Conservation (phyloP, 2,797 vertebrate genomes). For the Heterohyrax brucei region DNA sequence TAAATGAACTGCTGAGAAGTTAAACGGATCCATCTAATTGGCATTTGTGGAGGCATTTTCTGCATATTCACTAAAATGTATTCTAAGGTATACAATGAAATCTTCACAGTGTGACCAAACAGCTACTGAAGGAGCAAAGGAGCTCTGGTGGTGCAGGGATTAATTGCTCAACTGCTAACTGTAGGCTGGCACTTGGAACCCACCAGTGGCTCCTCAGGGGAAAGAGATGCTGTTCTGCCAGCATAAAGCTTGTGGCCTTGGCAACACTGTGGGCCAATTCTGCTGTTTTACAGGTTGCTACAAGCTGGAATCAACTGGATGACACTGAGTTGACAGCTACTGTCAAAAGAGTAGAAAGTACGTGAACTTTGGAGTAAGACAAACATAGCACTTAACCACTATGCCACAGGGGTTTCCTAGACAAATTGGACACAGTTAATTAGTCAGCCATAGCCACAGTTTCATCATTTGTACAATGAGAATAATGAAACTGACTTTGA, state of each 20-base stretch:
- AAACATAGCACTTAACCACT: neutral
- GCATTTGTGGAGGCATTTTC: constrained; percentile 52
- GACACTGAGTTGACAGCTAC: neutral
- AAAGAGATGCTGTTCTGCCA: neutral
- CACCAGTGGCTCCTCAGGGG: neutral
- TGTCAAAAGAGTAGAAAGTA: neutral
- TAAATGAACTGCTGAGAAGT: constrained; percentile 69
- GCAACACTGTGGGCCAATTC: neutral
- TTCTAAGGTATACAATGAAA: neutral
- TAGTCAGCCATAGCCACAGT: neutral
- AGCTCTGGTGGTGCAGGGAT: neutral
- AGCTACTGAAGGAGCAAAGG: neutral
- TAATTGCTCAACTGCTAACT: neutral
- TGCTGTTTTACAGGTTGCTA: neutral
- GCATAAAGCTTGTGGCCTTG: neutral
- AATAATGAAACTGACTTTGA: constrained; percentile 46
- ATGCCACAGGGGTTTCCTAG: no score
- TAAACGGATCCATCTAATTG: constrained; percentile 56
- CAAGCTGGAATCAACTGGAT: neutral
- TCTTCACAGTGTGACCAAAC: neutral
- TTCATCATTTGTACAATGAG: neutral
- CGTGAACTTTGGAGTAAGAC: neutral
- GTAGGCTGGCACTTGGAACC: neutral
- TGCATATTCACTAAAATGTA: constrained; percentile 29
- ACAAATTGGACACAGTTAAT: neutral